Evolutionary conservation across 2,113 vertebrate genomes (phyloP).

Genomic region (Cacatua alba): DNA sequence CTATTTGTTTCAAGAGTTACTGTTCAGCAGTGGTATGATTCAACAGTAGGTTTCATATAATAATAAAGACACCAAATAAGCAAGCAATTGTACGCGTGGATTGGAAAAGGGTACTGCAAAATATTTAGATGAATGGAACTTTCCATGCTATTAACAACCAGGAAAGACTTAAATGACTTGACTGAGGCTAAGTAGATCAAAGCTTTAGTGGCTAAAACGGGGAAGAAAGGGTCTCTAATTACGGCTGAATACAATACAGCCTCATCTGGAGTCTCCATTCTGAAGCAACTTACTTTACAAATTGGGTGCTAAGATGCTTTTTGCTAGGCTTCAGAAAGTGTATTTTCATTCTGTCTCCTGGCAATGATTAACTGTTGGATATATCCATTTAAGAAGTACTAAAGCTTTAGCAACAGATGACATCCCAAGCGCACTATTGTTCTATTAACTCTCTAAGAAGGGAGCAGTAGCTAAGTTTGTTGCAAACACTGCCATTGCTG

Average conservation of each 20-base stretch:
- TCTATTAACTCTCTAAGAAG: not conserved
- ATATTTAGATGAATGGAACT: not conserved
- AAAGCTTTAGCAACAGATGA: not conserved
- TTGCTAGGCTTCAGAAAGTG: not conserved
- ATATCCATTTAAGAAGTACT: not conserved
- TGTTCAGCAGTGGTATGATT: not conserved
- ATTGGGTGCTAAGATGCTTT: not conserved
- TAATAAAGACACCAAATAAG: not conserved
- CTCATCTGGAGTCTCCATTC: not conserved
- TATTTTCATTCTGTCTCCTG: not conserved
- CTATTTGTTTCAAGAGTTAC: not conserved
- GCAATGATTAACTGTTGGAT: not conserved
- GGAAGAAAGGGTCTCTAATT: not conserved
- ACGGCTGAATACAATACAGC: not conserved
- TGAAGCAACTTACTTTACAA: not conserved
- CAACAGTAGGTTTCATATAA: not conserved
- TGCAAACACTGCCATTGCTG: not conserved
- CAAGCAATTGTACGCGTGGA: not conserved
- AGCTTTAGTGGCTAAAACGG: not conserved
- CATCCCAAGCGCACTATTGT: conserved; percentile 14
- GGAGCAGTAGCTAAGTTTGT: not conserved
- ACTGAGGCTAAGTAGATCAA: not conserved
- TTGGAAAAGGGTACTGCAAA: not conserved
- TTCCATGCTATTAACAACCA: not conserved
- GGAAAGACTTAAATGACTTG: not conserved